Conservation (phyloP, 2,797 vertebrate genomes). For the Xerus rutilus region DNA sequence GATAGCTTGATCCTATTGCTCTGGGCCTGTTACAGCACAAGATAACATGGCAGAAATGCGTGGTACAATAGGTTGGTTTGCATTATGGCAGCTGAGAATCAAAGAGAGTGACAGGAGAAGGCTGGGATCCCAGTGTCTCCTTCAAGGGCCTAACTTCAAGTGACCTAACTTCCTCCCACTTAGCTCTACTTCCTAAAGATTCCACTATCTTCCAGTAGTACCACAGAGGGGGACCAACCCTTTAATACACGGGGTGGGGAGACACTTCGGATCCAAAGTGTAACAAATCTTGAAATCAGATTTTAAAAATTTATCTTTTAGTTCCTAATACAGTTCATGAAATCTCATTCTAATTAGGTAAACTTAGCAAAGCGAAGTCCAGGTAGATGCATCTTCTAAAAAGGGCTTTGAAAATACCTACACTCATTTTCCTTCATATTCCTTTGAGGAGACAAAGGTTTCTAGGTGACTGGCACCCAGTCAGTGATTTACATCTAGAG, state of each 20-base stretch:
- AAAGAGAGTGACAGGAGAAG: neutral
- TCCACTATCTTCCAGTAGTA: neutral
- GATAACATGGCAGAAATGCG: too few relatives aligned
- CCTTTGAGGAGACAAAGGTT: neutral
- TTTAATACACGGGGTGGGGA: neutral
- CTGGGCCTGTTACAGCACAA: too few relatives aligned
- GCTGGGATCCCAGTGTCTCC: neutral
- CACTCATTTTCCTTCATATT: neutral
- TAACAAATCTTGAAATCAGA: neutral
- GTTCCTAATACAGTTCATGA: neutral
- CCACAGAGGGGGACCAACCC: too few relatives aligned
- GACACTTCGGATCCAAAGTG: neutral
- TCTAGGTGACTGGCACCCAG: neutral
- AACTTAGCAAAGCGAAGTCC: neutral
- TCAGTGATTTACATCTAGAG: neutral
- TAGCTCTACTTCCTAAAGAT: neutral
- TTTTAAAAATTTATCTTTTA: neutral
- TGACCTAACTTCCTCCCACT: neutral
- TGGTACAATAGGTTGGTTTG: neutral
- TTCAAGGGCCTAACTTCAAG: too few relatives aligned
- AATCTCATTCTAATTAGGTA: neutral
- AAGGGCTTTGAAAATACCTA: neutral
- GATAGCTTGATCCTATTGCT: too few relatives aligned
- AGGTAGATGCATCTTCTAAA: neutral
- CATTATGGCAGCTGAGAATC: neutral